Evolutionary conservation across 2,113 vertebrate species (phyloP), one percentile per base, ranked within the genome.

Genomic region (Fregata magnificens): DNA sequence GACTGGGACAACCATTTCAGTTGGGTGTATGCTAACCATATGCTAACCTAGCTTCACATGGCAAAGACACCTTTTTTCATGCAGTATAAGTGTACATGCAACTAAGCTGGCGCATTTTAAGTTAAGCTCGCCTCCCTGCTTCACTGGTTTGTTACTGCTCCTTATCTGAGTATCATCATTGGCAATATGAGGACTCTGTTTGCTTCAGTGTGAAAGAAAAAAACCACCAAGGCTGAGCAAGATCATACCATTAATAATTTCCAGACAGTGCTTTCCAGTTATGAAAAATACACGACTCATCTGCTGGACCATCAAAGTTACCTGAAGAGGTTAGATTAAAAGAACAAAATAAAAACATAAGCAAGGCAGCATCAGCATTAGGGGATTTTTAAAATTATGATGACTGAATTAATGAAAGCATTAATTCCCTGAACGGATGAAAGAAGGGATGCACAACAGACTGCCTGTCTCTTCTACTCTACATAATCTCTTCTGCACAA

Each of bases 211-310:
- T 26, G 58, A 58, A 80, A 80, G 44, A 32, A 73, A 77, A 74
- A 82, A 76, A 50, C 3, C 44, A 34, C 7, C 55, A 53, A 86
- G 40, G 28, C 59, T 67, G 42, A 86, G 61, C 29, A 67, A 67
- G 78, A 82, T 55, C 52, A 20, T n/a, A 47, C 28, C 29, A 40
- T 62, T 74, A 81, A 94, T 62, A 70, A 58, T 82, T 94, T 86
- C 69, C 65, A 88, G 76, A 50, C 44, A 71, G 69, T 49, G 86
- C 34, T 88, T 95, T 88, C 69, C 55, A 86, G 73, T 47, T 40
- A 47, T 76, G 66, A 69, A 74, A 70, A 40, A 55, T 8, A 66
- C 12, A 71, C 7, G 2, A 63, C 12, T 83, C 32, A n/a, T 38
- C 63, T 45, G 56, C n/a, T 81, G 47, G 40, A 31, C 63, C 44